phyloP scores from a whole-genome alignment of 1,140 invertebrate genomes.

The Neuroterus valhalla region DNA sequence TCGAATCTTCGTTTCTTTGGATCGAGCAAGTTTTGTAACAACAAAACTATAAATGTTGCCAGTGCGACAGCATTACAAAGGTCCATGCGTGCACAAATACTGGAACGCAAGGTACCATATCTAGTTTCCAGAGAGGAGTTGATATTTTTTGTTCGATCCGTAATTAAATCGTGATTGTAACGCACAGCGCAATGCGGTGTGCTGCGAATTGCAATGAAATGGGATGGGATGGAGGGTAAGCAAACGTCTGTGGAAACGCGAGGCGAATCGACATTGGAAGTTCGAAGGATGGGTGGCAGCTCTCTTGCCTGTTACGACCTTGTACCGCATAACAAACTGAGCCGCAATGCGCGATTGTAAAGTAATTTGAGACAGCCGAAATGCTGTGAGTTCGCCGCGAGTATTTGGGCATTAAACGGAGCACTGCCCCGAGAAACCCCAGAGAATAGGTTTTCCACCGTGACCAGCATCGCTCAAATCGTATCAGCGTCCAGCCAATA shows the following conservation, averaged over 20 bases:
- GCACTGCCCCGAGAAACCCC: background rate
- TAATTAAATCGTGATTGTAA: slow-evolving; percentile 30
- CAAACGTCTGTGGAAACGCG: slow-evolving; percentile 25
- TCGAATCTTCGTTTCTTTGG: slow-evolving; percentile 1
- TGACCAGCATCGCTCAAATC: too few relatives aligned
- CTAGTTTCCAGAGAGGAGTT: background rate
- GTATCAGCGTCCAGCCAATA: too few relatives aligned
- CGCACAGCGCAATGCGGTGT: slow-evolving; percentile 4
- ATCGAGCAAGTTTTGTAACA: background rate
- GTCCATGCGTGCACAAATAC: background rate
- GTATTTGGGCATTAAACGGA: background rate
- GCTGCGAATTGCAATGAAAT: slow-evolving; percentile 24
- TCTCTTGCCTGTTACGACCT: slow-evolving; percentile 21
- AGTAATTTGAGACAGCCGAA: slow-evolving; percentile 7
- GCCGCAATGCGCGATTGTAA: background rate
- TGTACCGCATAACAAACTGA: slow-evolving; percentile 26
- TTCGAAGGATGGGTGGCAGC: background rate
- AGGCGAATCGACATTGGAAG: slow-evolving; percentile 7
- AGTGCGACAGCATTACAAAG: background rate
- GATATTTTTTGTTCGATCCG: slow-evolving; percentile 16
- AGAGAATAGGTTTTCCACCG: too few relatives aligned
- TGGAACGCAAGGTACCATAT: background rate
- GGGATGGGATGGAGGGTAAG: background rate
- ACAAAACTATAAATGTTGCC: background rate
- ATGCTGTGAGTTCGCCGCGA: background rate